Evolutionary conservation across 2,113 vertebrate species (phyloP), one percentile per base, ranked within the genome.

Genomic region (Caranx ignobilis): DNA sequence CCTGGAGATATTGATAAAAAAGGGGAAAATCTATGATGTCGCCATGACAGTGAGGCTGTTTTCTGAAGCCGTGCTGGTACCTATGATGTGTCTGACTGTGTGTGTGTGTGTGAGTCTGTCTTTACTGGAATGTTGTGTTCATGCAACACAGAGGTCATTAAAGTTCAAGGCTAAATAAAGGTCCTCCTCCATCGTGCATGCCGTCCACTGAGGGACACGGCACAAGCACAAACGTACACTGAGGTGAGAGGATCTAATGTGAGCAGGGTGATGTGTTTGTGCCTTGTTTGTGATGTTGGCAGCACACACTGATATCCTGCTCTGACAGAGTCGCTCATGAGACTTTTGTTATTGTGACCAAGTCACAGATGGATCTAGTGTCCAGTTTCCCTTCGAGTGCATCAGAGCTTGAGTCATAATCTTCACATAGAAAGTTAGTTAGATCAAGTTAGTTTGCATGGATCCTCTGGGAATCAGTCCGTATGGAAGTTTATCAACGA

Each of bases 151-250:
- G 70, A 10, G n/a, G 79, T 82, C 84, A 76, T 81, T 90, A 85
- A 91, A 89, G 83, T 88, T 91, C 87, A 92, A 26, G 59, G 88
- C 90, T 92, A 94, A 93, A 92, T 92, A 92, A 91, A 94, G 92
- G 61, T 63, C 47, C 59, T 67, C 18, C 79, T 77, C 75, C 69
- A 52, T 77, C 32, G 18, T 73, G 64, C 70, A 72, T 61, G 54
- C 56, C 65, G 35, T 82, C 81, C 26, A 39, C 62, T 31, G 34
- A 61, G 37, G 34, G 72, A 37, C 21, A n/a, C 39, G 13, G 52
- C 12, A n/a, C 34, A 3, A 18, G 45, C 11, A 52, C 21, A 75
- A 56, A 56, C 3, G 2, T 21, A 60, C 31, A n/a, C 34, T 21
- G 41, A 41, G 12, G 11, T 31, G 34, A 64, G 6, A n/a, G 59